A percentile compares a stretch with the other conserved stretches of the same genome.
These are phyloP conservation scores for Epicauta chinensis DNA, from an alignment of 1,140 invertebrate species.

Conservation along the genomic window DNA sequence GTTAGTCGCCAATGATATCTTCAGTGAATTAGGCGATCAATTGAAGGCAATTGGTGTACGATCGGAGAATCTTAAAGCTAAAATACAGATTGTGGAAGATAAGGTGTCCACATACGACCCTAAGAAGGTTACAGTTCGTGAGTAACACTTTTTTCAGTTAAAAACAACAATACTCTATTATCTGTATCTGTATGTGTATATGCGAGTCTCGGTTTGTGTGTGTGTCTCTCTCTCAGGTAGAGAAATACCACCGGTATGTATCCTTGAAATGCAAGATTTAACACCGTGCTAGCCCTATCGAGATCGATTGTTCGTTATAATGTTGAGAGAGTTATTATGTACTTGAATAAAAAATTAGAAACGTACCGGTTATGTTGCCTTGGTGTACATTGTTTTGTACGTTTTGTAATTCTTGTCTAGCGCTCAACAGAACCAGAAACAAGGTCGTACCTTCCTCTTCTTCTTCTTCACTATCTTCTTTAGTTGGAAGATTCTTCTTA, in stretches of 20 bases:
- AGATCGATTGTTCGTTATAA: slow-evolving; percentile 12
- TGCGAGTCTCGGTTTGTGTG: no score
- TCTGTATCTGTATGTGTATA: no score
- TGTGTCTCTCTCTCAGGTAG: slow-evolving; percentile 7
- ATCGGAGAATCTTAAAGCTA: slow-evolving; percentile 54
- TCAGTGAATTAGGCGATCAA: slow-evolving; percentile 63
- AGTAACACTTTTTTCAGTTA: slow-evolving; percentile 47
- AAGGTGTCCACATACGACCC: slow-evolving; percentile 60
- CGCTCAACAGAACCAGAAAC: slow-evolving; percentile 7
- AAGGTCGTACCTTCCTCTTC: slow-evolving; percentile 9
- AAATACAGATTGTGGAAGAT: slow-evolving; percentile 55
- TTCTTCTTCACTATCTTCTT: no score
- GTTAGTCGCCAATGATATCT: slow-evolving; percentile 69
- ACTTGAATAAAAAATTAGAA: slow-evolving; percentile 10
- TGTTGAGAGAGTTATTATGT: not conserved
- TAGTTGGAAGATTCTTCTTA: no score
- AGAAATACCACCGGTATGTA: slow-evolving; percentile 3
- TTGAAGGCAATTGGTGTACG: slow-evolving; percentile 60
- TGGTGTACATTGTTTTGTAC: slow-evolving; percentile 1
- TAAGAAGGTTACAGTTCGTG: slow-evolving; percentile 76
- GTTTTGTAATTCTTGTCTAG: slow-evolving; percentile 13
- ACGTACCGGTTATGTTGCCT: slow-evolving; percentile 7
- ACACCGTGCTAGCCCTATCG: slow-evolving; percentile 7
- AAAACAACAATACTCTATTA: no score
- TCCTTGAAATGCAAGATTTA: slow-evolving; percentile 18